Conservation (phyloP, 2,797 vertebrate species). For the Dromococcyx pavoninus region DNA sequence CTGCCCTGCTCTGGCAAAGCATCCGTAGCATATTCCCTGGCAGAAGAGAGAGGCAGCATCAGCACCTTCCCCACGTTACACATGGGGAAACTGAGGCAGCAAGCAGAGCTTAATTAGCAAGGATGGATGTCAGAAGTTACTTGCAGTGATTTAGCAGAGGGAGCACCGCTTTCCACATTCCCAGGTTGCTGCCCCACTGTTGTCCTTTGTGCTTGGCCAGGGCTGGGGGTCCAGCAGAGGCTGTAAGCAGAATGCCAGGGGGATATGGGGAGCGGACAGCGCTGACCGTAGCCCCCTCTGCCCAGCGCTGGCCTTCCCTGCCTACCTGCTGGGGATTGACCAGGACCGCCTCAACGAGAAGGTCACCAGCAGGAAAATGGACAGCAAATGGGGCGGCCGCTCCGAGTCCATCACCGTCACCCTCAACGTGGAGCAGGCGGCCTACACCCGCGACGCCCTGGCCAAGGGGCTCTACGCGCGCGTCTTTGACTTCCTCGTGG, state of each 20-base stretch:
- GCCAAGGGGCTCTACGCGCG: conserved; percentile 94
- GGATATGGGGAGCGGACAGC: fast-evolving
- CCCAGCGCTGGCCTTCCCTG: conserved; percentile 93
- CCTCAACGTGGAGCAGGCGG: conserved; percentile 92
- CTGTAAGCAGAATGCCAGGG: fast-evolving
- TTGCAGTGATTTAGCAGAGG: not conserved
- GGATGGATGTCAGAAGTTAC: not conserved
- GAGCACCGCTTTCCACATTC: fast-evolving
- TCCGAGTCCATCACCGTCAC: conserved; percentile 93
- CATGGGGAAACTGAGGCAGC: not conserved
- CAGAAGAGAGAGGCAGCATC: not conserved
- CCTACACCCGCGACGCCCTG: conserved; percentile 92
- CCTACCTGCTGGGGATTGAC: conserved; percentile 92
- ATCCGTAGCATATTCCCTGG: not conserved
- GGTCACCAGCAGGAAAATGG: conserved; percentile 95
- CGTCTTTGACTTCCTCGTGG: conserved; percentile 94
- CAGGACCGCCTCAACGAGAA: conserved; percentile 89
- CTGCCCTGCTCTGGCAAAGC: fast-evolving
- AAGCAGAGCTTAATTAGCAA: not conserved
- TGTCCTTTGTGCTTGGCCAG: fast-evolving
- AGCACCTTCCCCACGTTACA: fast-evolving
- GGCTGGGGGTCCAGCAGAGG: fast-evolving
- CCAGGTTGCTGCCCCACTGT: fast-evolving
- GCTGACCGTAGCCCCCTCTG: not conserved
- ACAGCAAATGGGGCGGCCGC: conserved; percentile 95